phyloP scores from a whole-genome alignment of 2,888 invertebrate genomes.

The Liopterus haemorrhoidalis region DNA sequence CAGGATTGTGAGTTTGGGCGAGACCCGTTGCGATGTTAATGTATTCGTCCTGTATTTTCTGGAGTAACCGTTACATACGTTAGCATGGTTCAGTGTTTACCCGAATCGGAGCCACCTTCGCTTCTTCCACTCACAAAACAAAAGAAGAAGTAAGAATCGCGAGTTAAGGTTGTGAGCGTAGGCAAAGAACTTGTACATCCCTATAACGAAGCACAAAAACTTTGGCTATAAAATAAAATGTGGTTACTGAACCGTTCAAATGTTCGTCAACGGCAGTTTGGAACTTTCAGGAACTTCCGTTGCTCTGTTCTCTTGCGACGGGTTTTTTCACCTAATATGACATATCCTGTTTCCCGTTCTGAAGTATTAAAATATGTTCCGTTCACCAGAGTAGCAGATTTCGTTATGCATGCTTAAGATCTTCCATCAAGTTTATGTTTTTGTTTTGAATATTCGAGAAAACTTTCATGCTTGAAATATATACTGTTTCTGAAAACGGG shows the following conservation, averaged over 20 bases:
- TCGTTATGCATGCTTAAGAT: conserved; percentile 12
- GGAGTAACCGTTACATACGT: too few species aligned
- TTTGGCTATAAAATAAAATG: conserved; percentile 39
- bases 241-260: conserved; percentile 42
- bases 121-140: too few species aligned
- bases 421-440: conserved; percentile 22
- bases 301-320: conserved; percentile 25
- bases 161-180: too few species aligned
- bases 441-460: conserved; percentile 23
- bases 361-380: conserved; percentile 23
- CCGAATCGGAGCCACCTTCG: too few species aligned
- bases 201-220: conserved; percentile 37
- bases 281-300: conserved; percentile 37
- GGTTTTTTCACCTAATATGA: conserved; percentile 36
- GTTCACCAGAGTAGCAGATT: conserved; percentile 6
- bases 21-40: too few species aligned
- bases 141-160: too few species aligned
- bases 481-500: too few species aligned
- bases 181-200: too few species aligned
- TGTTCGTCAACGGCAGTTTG: conserved; percentile 39
- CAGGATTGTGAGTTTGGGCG: too few species aligned
- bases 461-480: conserved; percentile 20
- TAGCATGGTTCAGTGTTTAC: too few species aligned
- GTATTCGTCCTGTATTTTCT: too few species aligned
- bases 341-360: conserved; percentile 32